Conservation (phyloP, 53 echinoderm and acorn worm genomes). For the Pentamera pediparva region DNA sequence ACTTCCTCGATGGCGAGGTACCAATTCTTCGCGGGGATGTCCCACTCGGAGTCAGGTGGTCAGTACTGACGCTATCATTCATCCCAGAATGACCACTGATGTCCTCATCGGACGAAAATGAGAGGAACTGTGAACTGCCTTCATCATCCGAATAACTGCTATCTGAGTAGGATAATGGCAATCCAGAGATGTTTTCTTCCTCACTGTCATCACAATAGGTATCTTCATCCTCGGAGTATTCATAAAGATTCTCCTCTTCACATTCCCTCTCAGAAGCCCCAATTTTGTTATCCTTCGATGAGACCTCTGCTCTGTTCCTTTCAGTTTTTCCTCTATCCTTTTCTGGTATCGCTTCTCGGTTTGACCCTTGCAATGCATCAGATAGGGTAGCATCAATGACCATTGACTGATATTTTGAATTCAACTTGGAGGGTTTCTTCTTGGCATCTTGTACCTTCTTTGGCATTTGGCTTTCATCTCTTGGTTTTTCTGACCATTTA, state of each 20-base stretch:
- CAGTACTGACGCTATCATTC: too few relatives aligned
- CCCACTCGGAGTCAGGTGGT: neutral
- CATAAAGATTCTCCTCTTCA: conserved; percentile 22
- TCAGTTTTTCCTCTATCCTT: conserved; percentile 25
- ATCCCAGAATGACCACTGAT: neutral
- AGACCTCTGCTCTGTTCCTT: conserved; percentile 11
- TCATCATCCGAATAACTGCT: conserved; percentile 23
- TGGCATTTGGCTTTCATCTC: neutral
- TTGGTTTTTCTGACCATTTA: conserved; percentile 13
- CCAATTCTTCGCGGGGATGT: neutral
- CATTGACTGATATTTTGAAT: conserved; percentile 18
- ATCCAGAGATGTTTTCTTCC: conserved; percentile 3
- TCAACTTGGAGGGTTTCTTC: conserved; percentile 15
- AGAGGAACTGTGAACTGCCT: conserved; percentile 18
- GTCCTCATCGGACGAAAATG: conserved; percentile 25
- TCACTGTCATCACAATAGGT: conserved; percentile 15
- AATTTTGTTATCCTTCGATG: conserved; percentile 14
- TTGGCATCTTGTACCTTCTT: neutral
- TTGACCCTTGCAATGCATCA: conserved; percentile 6
- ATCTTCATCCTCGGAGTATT: conserved; percentile 11
- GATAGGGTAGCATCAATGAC: neutral
- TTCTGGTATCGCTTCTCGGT: conserved; percentile 15
- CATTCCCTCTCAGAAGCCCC: conserved; percentile 7
- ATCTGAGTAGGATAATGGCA: conserved; percentile 17
- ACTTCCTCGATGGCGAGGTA: neutral